Evolutionary conservation across 1,140 invertebrate genomes (phyloP), one percentile per base, ranked within the genome.

Genomic region (Radopholus similis): DNA sequence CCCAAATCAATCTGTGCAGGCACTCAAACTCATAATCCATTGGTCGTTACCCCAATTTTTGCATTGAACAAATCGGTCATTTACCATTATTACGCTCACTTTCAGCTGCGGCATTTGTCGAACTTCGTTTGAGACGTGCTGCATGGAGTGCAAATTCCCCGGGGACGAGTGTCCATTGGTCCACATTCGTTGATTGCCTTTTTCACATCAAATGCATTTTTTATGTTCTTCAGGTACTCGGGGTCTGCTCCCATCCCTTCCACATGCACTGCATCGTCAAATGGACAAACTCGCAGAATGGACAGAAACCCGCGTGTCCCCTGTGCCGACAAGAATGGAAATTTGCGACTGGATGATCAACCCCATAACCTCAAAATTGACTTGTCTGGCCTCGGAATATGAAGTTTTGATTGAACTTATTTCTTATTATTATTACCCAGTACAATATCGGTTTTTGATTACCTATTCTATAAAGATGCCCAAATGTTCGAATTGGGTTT

Each of bases 181-280:
- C 44, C 35, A 53, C 56, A 18, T 47, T 28, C 21, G 44, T 57
- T 44, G 21, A 23, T 55, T 51, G 4, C 35, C 30, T 56, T 59
- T 58, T 42, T 21, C 55, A 68, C 28, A 40, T 37, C 28, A 23
- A n/a, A n/a, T n/a, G n/a, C n/a, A n/a, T n/a, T 55, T 56, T 30
- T 49, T 67, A 38, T 54, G 58, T 66, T 63, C 40, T 58, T 67
- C 68, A 84, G 89, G 95, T 97, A 69, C 96, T 94, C 93, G 95
- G 95, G 68, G 89, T 93, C 77, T 99, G 95, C 84, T 94, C 92
- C 1, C 95, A 99, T 86, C 96, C 94, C 85, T 99, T 98, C 84
- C 95, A 98, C 83, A 97, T 97, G 83, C 95, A 98, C 84, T 99
- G 95, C 84, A 98, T 99, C 80, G 92, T 95, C 84, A 97, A 97